Evolutionary conservation across 2,888 invertebrate genomes (phyloP).

Genomic region (Geophilus truncorum): DNA sequence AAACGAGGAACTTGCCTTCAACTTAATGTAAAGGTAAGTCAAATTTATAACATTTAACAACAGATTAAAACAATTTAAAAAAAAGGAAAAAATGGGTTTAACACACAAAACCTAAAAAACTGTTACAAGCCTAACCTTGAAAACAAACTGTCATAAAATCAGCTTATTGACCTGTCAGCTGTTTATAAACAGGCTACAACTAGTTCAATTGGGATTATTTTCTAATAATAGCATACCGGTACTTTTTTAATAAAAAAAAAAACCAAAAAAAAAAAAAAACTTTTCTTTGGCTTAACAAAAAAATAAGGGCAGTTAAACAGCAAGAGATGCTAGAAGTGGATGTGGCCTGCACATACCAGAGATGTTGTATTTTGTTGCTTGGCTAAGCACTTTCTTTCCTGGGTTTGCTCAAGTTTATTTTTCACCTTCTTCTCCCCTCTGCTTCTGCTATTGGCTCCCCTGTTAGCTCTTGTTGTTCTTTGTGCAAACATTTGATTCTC

Average conservation of each 20-base stretch:
- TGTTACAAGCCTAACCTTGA: neutral
- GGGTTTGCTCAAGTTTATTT: constrained; percentile 27
- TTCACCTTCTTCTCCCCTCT: constrained; percentile 15
- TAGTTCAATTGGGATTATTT: neutral
- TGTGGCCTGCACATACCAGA: constrained; percentile 14
- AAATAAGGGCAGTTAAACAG: neutral
- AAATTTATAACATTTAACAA: neutral
- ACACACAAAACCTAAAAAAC: no score
- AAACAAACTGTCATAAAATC: neutral
- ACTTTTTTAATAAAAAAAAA: neutral
- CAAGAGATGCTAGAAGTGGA: neutral
- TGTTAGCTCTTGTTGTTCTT: constrained; percentile 25
- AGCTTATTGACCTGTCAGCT: constrained; percentile 8
- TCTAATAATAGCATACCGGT: neutral
- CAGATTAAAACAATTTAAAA: neutral
- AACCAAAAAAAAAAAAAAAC: no score
- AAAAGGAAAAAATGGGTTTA: neutral
- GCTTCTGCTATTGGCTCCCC: constrained; percentile 27
- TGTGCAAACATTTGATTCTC: constrained; percentile 19
- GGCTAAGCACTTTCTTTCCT: constrained; percentile 27
- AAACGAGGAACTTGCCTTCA: constrained; percentile 21
- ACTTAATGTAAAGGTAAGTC: constrained; percentile 23
- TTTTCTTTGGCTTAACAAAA: neutral
- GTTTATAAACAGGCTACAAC: neutral
- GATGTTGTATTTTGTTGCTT: constrained; percentile 24